Base-by-base conservation (phyloP, 2,797 vertebrate genomes). In the Calcarius lapponicus region DNA sequence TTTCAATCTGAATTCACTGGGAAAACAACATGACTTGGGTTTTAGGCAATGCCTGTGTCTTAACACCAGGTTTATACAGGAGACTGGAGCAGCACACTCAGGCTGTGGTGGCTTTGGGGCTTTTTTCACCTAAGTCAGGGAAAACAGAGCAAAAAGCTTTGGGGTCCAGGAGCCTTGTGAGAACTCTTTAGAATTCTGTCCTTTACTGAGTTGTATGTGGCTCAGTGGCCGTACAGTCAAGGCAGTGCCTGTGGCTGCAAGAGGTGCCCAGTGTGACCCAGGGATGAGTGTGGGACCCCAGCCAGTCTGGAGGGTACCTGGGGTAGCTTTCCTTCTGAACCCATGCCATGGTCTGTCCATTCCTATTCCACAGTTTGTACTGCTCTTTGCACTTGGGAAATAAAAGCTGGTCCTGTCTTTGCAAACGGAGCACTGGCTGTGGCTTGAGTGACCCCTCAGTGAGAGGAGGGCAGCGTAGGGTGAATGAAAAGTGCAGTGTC, bases 361-460 rank as follows among this genome's bases (percentile, higher is more conserved):
- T 51, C 40, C 4, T n/a, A 18, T 81, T 76, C 70, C 51, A 42
- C 16, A 34, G 34, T 66, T 80, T 34, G 19, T 20, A 26, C 25
- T 61, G 6, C n/a, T 75, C 34, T 75, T 83, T 53, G 21, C 16
- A 8, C 61, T 78, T 53, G 67, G 53, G 62, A 90, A 74, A 65
- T 7, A 40, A 80, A 71, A 85, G 16, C 17, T 6, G 10, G 40
- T 38, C 58, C 51, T 64, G 19, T 62, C 17, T 65, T 86, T 87
- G 50, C 47, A 47, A 31, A 56, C 5, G 34, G 17, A 58, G 54
- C 38, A 8, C 38, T 3, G 3, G 34, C 10, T 34, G 15, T 0
- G 10, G 29, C 45, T 60, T 0, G 0, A 36, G 36, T 45, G 69
- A 83, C n/a, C 57, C 17, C 57, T 76, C 0, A 1, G 40, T 9